phyloP scores from a whole-genome alignment of 2,113 vertebrate genomes.

The Seriola aureovittata region DNA sequence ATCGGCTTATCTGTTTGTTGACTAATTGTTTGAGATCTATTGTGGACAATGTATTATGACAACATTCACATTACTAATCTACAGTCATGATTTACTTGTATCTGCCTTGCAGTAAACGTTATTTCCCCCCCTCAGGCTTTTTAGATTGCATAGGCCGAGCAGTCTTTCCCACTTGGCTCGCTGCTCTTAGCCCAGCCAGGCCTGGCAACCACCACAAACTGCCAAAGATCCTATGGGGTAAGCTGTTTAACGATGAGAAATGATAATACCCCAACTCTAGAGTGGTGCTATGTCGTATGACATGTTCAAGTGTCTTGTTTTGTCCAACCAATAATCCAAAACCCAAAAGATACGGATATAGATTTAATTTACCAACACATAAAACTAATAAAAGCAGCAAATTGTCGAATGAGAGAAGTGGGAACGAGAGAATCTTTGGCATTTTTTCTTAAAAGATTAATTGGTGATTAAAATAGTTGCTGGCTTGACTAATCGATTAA shows the following conservation, averaged over 20 bases:
- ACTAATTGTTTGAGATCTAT: too few species aligned
- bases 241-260: conserved; percentile 3
- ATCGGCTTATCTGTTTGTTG: not conserved
- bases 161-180: too few species aligned
- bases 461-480: not conserved
- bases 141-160: too few species aligned
- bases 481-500: not conserved
- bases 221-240: not conserved
- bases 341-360: not conserved
- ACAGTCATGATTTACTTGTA: conserved; percentile 1
- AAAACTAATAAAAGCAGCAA: not conserved
- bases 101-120: not conserved
- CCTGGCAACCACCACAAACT: not conserved
- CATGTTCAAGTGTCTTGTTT: too few species aligned
- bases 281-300: too few species aligned
- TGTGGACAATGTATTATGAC: too few species aligned
- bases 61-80: not conserved
- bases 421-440: too few species aligned
- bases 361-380: not conserved
- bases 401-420: not conserved
- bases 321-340: too few species aligned
- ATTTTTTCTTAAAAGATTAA: too few species aligned
- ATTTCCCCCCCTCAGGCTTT: not conserved
- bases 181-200: not conserved
- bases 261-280: not conserved